Evolutionary conservation across 2,888 invertebrate genomes (phyloP), one percentile per base, ranked within the genome.

Genomic region (Orthosia cruda): DNA sequence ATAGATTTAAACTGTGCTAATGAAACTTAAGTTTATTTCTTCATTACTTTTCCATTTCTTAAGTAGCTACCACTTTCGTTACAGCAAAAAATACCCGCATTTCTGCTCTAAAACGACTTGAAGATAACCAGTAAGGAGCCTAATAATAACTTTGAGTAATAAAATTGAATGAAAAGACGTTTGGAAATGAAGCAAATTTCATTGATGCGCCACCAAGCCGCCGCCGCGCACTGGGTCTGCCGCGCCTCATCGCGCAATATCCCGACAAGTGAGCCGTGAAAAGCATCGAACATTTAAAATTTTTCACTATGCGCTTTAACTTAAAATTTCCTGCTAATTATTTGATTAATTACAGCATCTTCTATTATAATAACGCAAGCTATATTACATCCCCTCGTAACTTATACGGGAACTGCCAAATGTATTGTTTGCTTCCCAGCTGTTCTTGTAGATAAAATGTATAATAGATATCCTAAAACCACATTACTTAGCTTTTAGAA

Each of bases 201-300:
- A 94, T 92, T 93, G 91, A 92, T 87, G 92, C 88, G 87, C 45
- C 61, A 45, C 61, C 86, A n/a, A n/a, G 54, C 64, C n/a, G n/a
- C n/a, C 69, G 0, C 32, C 32, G 32, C 32, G 32, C 32, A 7
- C 32, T 32, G 84, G 86, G 88, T 91, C 75, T 81, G 72, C 73
- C 79, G 80, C 91, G 91, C 89, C 90, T 91, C 93, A 93, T 90
- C 92, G 93, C 88, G 80, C 93, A 93, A 90, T 91, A 84, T 80
- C 75, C 64, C 75, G 86, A 81, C 88, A 88, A 90, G 74, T 86
- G 89, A 89, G 89, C 90, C 90, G 90, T 91, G 84, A 91, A 90
- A 87, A 83, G 76, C 87, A 85, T 84, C 83, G 82, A 80, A 67
- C 84, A 86, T 89, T 92, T 90, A 85, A 87, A 90, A 91, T 87